Evolutionary conservation across 1,140 invertebrate genomes (phyloP), one percentile per base, ranked within the genome.

Genomic region (Lepidurus arcticus): DNA sequence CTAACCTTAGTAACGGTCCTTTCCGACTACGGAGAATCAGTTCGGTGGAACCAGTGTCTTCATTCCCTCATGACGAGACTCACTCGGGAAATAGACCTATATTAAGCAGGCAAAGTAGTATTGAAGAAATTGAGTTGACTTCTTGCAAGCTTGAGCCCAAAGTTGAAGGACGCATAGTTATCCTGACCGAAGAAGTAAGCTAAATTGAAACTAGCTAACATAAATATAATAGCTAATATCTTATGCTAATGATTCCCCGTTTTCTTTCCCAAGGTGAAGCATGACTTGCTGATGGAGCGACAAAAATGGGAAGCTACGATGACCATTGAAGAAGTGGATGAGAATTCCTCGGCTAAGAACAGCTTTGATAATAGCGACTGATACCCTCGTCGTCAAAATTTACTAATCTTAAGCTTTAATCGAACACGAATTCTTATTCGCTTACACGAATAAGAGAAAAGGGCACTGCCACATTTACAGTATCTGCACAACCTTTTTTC

Each of bases 101-200:
- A 78, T 84, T 92, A 45, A 89, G 90, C 1, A 86, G 92, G 26
- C 87, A 91, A 34, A 90, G 91, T 13, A 92, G 91, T 13, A 83
- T 93, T 73, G 84, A 84, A 80, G 85, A 81, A 78, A 81, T 84
- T 9, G 92, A 94, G 82, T 91, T 93, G 81, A 84, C 90, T 82
- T 88, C 91, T 0, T 94, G 92, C 84, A 90, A 91, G 65, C 84
- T 94, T 77, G 89, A 90, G 21, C 93, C 93, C 0, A 89, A 89
- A 82, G 82, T 91, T 10, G 92, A 94, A 81, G 90, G 92, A 80
- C 86, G 93, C 82, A 94, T 94, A 78, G 85, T 92, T n/a, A 84
- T 91, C 45, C 85, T 92, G 44, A 90, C 89, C 81, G 90, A 88
- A 78, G 90, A 91, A 86, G 90, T 92, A 81, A 65, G 53, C 7